Base-by-base conservation (phyloP, 2,888 invertebrate species). In the Acanthosepion pharaonis region DNA sequence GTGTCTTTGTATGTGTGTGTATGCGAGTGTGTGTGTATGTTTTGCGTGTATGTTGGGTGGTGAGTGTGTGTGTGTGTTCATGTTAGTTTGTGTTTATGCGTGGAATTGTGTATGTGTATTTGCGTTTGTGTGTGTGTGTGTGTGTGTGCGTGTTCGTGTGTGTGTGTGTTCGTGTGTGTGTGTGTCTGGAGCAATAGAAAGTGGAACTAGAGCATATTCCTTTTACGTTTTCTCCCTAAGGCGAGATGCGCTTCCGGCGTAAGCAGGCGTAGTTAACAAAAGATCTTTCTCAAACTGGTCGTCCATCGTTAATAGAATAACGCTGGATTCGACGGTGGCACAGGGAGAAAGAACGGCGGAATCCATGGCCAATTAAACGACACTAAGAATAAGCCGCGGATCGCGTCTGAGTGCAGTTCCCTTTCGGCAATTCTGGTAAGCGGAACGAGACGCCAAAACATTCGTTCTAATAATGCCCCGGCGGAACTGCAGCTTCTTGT, bases 401-500 rank as follows among this genome's bases (percentile, higher is more conserved):
- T 15, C 9, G 15, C 78, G 78, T 78, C 78, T 78, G 9, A 23
- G 78, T 78, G 11, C 78, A 78, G 11, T n/a, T 15, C 78, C 78
- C 78, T 78, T 78, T 78, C 78, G 78, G 78, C n/a, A 11, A 78
- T 78, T 78, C n/a, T 9, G n/a, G 33, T n/a, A 15, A n/a, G 15
- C 9, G 78, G 78, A n/a, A n/a, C 78, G 11, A n/a, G 78, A 78
- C 78, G n/a, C 78, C 78, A 78, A 78, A 78, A 78, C 78, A 78
- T 78, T n/a, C n/a, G 78, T 78, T n/a, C 78, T n/a, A 78, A n/a
- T 78, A 78, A 78, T n/a, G 15, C 78, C n/a, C n/a, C 78, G 78
- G n/a, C 78, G n/a, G 78, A 78, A 78, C 78, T 78, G n/a, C 78
- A n/a, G n/a, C 78, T 78, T 78, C n/a, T 78, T n/a, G 59, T 78